Evolutionary conservation across 2,888 invertebrate species (phyloP), one percentile per base, ranked within the genome.

Genomic region (Melinaea menophilus): DNA sequence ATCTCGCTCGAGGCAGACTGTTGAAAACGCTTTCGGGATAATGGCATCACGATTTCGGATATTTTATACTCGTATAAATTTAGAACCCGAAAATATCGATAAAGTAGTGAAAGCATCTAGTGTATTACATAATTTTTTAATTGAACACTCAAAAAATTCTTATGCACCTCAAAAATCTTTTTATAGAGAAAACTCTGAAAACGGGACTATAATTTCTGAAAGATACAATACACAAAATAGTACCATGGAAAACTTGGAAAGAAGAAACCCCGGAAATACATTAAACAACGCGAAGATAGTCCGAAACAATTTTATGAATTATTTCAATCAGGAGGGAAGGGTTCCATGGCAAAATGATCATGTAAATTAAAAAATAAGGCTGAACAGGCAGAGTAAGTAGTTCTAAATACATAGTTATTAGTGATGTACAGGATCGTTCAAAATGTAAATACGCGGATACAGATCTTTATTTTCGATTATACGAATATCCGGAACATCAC

Each of bases 11-110:
- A 65, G 22, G 22, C 22, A 22, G 22, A 22, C 68, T 56, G 65
- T 71, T 61, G 67, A 73, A 67, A 71, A 70, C 59, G 61, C 69
- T 56, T 73, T 74, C 62, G 72, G 73, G 9, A 71, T 73, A 59
- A 62, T 71, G 59, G 63, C 65, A 47, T 55, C 63, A 59, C 60
- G 63, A 55, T 74, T 65, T 64, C 63, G 65, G 62, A 65, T 72
- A 61, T 71, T 63, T 61, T 63, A 65, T 55, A 62, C 58, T 58
- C 58, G 35, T 46, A 62, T 62, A 58, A 62, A 62, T 58, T 55
- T 62, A 59, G 65, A 71, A 63, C 65, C 65, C 56, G 55, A 69
- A 47, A 69, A 64, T 61, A 68, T 70, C 57, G 68, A 59, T 55
- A 62, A 61, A 57, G 65, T 71, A 59, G 66, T 73, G 31, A 69